Conservation (phyloP, 1,140 invertebrate genomes). For the Campoletis sonorensis region DNA sequence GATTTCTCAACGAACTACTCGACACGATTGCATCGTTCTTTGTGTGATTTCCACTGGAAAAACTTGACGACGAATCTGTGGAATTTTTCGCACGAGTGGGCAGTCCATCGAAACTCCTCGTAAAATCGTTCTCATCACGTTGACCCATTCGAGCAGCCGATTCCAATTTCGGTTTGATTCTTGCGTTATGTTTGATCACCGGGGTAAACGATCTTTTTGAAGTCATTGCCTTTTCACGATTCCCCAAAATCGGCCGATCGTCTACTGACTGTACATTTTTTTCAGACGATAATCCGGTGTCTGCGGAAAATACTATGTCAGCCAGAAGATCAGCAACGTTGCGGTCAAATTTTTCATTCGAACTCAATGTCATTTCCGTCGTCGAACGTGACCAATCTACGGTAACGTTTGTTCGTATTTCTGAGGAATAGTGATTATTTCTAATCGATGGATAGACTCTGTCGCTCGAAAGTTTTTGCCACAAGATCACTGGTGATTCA, state of each 20-base stretch:
- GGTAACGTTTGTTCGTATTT: background rate
- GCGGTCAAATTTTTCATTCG: background rate
- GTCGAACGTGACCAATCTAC: background rate
- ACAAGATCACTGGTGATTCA: background rate
- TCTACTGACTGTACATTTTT: background rate
- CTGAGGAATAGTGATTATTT: background rate
- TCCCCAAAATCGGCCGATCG: background rate
- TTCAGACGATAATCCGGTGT: background rate
- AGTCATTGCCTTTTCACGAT: background rate
- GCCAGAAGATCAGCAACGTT: background rate
- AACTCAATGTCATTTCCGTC: background rate
- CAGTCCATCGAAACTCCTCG: conserved; percentile 9
- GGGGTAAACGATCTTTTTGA: background rate
- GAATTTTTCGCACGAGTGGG: background rate
- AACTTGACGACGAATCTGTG: conserved; percentile 28
- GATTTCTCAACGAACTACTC: conserved; percentile 44
- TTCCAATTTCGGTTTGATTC: background rate
- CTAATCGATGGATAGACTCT: conserved; percentile 18
- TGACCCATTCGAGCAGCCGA: background rate
- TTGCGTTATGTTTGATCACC: background rate
- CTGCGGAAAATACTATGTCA: background rate
- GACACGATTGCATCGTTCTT: conserved; percentile 35
- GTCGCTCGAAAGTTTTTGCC: conserved; percentile 34
- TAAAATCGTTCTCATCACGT: background rate
- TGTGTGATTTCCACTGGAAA: conserved; percentile 35